Base-by-base conservation (phyloP, 2,113 vertebrate genomes). In the Jaculus jaculus region DNA sequence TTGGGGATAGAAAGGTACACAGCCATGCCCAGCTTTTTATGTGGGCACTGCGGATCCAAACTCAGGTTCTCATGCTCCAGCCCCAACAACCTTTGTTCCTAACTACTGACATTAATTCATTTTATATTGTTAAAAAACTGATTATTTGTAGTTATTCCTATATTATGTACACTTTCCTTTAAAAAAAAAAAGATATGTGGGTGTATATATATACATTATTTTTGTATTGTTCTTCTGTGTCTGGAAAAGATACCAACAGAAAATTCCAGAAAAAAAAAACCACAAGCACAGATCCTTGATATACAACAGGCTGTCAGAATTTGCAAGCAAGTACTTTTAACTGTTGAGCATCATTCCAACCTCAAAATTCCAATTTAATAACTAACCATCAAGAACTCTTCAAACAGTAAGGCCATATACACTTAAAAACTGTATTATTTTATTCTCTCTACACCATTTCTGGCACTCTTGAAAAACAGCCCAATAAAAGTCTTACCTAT, bases 401-500 rank as follows among this genome's bases (percentile, higher is more conserved):
- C 58, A 85, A 93, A 85, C 72, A n/a, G 92, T 68, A 79, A 84
- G 63, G 20, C 60, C 21, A 74, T 60, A 42, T 83, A 86, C 63
- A 10, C 1, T 90, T 68, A 51, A 86, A 72, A 91, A 37, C 60
- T 39, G 42, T n/a, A 20, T n/a, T 54, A 80, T 51, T 77, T 95
- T 73, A 94, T 61, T 91, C 51, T 87, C 75, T 80, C 8, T 61
- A 80, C 0, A 68, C 2, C 65, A 92, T 79, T 96, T 86, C 84
- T 89, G 58, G 24, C 51, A 91, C 60, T 94, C 66, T 75, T 83
- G 17, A 73, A 81, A 91, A 69, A 74, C 10, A 89, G 84, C 9
- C 54, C 87, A 86, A 42, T 65, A 72, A 79, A 84, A 93, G 66
- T 34, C 66, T 91, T 91, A n/a, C 54, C 94, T 90, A 90, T 69